phyloP scores from a whole-genome alignment of 64 coral and sea anemone species.

The Montipora cactus region DNA sequence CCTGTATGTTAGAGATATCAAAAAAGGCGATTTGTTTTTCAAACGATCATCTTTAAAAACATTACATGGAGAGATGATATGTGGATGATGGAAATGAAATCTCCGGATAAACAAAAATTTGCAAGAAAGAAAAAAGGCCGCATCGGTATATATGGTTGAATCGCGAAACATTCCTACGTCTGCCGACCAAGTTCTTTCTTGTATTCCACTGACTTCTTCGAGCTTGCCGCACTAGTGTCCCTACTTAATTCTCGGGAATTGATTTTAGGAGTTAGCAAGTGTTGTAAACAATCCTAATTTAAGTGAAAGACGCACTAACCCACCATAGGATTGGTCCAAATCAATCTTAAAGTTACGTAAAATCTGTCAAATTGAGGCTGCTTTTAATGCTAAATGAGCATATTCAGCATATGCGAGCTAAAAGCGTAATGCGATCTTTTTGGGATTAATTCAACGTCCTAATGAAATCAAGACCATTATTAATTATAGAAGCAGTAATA shows the following conservation, averaged over 20 bases:
- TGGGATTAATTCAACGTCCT: slow-evolving; percentile 21
- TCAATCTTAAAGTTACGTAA: slow-evolving; percentile 30
- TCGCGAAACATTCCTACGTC: neutral
- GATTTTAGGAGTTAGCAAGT: neutral
- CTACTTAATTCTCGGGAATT: neutral
- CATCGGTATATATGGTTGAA: too few species aligned
- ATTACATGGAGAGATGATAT: neutral
- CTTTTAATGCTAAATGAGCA: slow-evolving; percentile 24
- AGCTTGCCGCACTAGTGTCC: too few species aligned
- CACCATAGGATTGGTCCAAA: too few species aligned
- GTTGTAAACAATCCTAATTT: neutral
- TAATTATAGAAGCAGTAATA: neutral
- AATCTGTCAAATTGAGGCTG: slow-evolving; percentile 33
- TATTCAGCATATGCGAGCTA: slow-evolving; percentile 32
- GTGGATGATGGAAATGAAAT: neutral
- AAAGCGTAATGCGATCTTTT: slow-evolving; percentile 46
- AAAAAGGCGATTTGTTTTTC: slow-evolving; percentile 45
- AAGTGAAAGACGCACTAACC: too few species aligned
- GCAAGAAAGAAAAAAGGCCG: too few species aligned
- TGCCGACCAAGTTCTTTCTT: neutral
- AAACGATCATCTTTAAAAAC: slow-evolving; percentile 40
- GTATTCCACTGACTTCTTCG: neutral
- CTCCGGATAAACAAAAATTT: neutral
- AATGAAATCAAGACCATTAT: slow-evolving; percentile 8
- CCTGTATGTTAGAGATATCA: slow-evolving; percentile 55